Evolutionary conservation across 2,888 invertebrate genomes (phyloP), one percentile per base, ranked within the genome.

Genomic region (Ormyrus nitidulus): DNA sequence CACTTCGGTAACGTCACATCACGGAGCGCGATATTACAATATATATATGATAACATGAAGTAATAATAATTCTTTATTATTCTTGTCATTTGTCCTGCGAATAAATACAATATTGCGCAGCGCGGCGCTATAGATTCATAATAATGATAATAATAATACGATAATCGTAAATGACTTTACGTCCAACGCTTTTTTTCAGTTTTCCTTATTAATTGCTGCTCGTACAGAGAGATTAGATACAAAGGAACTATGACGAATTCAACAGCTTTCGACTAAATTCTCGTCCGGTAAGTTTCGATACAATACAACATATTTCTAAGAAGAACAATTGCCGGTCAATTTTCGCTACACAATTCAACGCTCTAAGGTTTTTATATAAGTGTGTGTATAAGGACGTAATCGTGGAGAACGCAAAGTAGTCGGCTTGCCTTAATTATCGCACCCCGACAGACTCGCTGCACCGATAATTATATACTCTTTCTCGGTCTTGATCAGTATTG

Each of bases 201-300:
- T 78, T 74, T 82, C 75, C 62, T 83, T 82, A 83, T 83, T 83
- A 79, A 83, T 54, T 0, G 46, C 9, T 66, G 9, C 19, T 66
- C 13, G 49, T 49, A 34, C 48, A 58, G 44, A 58, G 65, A 66
- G 5, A 64, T 83, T 86, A 80, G 84, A 84, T 82, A 83, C 80
- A 85, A 86, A 87, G 85, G 85, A 87, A 86, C 85, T 86, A 84
- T 86, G 83, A 83, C 76, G 83, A 84, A 87, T 85, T 83, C 69
- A 81, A 84, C 84, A 84, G 81, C 72, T 72, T 84, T 81, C 11
- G 77, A 84, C 80, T 82, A 82, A 34, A 84, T 82, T 75, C 81
- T 78, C 83, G 65, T 34, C 34, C 34, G 4, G 34, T 34, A 34
- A 34, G 34, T 34, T 34, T 34, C 34, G 3, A 34, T 34, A 34